phyloP scores from a whole-genome alignment of 1,140 invertebrate genomes.

The Pemphigus obesinymphae region DNA sequence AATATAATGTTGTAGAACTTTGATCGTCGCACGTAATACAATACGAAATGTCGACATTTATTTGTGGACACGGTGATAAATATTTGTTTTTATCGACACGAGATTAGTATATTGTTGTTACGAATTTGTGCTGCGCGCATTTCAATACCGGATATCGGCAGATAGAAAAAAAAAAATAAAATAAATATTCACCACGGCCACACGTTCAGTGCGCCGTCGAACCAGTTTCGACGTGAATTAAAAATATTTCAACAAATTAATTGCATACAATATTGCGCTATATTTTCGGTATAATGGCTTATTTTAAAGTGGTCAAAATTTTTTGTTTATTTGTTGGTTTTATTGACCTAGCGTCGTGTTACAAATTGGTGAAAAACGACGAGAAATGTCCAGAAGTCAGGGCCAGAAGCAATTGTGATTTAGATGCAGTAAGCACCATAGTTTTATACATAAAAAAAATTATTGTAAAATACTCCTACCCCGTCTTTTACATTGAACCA shows the following conservation, averaged over 20 bases:
- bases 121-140: background rate
- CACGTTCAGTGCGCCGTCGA: background rate
- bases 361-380: conserved; percentile 55
- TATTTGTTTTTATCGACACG: background rate
- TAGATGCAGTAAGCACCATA: conserved; percentile 51
- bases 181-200: background rate
- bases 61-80: background rate
- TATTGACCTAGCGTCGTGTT: background rate
- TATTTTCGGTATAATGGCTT: conserved; percentile 8
- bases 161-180: background rate
- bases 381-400: conserved; percentile 58
- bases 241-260: conserved; percentile 3
- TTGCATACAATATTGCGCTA: background rate
- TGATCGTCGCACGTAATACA: background rate
- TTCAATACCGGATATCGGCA: conserved; percentile 20
- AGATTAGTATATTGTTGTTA: background rate
- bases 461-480: too few relatives aligned
- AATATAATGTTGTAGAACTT: background rate
- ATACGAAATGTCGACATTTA: background rate
- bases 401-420: conserved; percentile 54
- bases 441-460: too few relatives aligned
- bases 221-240: background rate
- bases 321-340: background rate
- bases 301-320: background rate
- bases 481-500: too few relatives aligned